Base-by-base conservation (phyloP, 2,797 vertebrate genomes). In the Atherinosoma microstoma region DNA sequence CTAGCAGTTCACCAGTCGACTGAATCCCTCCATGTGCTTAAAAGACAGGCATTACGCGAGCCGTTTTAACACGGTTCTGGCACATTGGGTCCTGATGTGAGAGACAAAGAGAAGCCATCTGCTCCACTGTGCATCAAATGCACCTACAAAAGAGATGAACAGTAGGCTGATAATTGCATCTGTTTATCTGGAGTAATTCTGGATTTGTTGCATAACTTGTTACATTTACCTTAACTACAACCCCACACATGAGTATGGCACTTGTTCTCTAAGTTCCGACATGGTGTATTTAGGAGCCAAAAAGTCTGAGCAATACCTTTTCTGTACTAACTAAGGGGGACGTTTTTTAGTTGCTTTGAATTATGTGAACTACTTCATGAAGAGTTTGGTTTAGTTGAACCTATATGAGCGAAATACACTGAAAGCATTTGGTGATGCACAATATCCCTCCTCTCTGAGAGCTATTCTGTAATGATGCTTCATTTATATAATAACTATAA, bases 111-210 rank as follows among this genome's bases (percentile, higher is more conserved):
- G 53, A 65, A 47, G 20, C 51, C 42, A 16, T 59, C 47, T 38
- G 38, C 18, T 51, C 6, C 3, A 20, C 20, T 29, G 42, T 58
- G 61, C 58, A 47, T 54, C 7, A 58, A 10, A 22, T 58, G 56
- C 29, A 38, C 34, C 18, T 38, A 60, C 36, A 51, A 61, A 4
- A 24, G 51, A 63, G 49, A 70, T 70, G 62, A 65, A 15, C 54
- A 61, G 12, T 20, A 13, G 34, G 32, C 36, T 62, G 32, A 54
- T 18, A 59, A 13, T 18, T 60, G 49, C 34, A 40, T 27, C 67
- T 24, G 20, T 20, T 22, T 15, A 47, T 64, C 53, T 57, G 34
- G 32, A 47, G 18, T n/a, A 69, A 49, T 40, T 53, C 30, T 29
- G n/a, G 10, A 24, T 56, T 16, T 56, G 15, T 11, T 16, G 29